A percentile compares a stretch with the other conserved stretches of the same genome.
Conservation (phyloP, 2,888 invertebrate genomes). For the Alentia gelatinosa region DNA sequence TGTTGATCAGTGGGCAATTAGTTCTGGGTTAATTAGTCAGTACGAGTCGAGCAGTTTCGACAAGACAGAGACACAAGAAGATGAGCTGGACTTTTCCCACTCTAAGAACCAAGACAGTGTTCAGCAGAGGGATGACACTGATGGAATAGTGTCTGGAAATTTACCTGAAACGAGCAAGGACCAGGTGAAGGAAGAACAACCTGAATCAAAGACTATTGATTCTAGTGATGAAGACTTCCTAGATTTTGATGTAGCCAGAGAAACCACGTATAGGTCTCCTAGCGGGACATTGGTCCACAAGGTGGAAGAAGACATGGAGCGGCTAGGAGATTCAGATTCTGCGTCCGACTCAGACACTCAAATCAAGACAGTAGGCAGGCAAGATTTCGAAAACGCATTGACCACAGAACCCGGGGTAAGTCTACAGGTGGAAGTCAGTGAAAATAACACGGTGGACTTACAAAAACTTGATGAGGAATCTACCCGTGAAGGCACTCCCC, state of each 20-base stretch:
- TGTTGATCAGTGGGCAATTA: too few species aligned
- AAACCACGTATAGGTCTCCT: background rate
- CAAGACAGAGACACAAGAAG: background rate
- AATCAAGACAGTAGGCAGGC: too few species aligned
- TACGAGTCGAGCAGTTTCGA: too few species aligned
- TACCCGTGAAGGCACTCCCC: background rate
- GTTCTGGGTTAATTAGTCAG: too few species aligned
- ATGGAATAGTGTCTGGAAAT: too few species aligned
- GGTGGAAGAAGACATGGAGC: background rate
- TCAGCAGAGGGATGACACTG: background rate
- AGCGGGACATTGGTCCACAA: background rate
- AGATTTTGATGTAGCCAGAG: background rate
- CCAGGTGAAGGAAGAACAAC: background rate
- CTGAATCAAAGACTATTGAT: background rate
- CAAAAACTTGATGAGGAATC: background rate
- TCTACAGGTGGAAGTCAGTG: background rate
- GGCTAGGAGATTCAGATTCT: background rate
- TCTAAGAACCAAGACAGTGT: background rate
- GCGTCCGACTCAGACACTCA: too few species aligned
- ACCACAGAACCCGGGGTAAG: background rate
- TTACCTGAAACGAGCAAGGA: background rate
- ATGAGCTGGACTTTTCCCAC: background rate
- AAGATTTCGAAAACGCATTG: background rate
- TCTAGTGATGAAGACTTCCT: slow-evolving; percentile 17
- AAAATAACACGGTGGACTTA: background rate